phyloP scores from a whole-genome alignment of 2,797 vertebrate genomes.

The Rhyacichthys aspro region DNA sequence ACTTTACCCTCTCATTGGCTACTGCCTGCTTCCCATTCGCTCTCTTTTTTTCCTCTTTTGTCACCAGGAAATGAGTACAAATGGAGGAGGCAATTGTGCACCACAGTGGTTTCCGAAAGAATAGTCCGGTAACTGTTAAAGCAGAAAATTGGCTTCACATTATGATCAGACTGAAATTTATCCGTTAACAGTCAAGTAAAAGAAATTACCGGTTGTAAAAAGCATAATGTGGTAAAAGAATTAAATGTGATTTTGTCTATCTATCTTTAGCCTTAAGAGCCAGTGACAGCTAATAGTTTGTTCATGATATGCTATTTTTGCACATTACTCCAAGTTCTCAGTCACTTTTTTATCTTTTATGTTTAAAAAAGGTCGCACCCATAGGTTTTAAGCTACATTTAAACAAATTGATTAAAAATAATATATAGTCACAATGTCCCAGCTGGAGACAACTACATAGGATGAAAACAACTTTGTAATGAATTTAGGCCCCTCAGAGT shows the following conservation, averaged over 20 bases:
- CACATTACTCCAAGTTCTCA: not conserved
- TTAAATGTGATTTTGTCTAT: too few species aligned
- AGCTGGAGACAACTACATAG: conserved; percentile 8
- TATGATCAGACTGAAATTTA: not conserved
- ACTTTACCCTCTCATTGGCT: conserved; percentile 37
- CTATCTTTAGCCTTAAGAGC: too few species aligned
- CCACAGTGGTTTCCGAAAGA: not conserved
- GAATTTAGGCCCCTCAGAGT: conserved; percentile 37
- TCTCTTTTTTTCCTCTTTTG: conserved; percentile 11
- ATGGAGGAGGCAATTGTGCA: conserved; percentile 2
- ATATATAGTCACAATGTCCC: conserved; percentile 5
- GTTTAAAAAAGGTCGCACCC: not conserved
- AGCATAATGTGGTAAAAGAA: too few species aligned
- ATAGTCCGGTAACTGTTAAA: not conserved
- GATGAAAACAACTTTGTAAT: conserved; percentile 38
- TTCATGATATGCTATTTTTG: too few species aligned
- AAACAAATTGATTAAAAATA: conserved; percentile 16
- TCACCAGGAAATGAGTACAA: conserved; percentile 22
- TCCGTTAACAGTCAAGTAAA: not conserved
- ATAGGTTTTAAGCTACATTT: conserved; percentile 9
- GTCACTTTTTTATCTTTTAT: not conserved
- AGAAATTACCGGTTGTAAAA: too few species aligned
- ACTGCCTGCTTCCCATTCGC: conserved; percentile 16
- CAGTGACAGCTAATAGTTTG: too few species aligned
- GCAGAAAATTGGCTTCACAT: not conserved